These are phyloP conservation scores for Phortica okadai DNA, from an alignment of 2,888 invertebrate species.

Conservation along the genomic window DNA sequence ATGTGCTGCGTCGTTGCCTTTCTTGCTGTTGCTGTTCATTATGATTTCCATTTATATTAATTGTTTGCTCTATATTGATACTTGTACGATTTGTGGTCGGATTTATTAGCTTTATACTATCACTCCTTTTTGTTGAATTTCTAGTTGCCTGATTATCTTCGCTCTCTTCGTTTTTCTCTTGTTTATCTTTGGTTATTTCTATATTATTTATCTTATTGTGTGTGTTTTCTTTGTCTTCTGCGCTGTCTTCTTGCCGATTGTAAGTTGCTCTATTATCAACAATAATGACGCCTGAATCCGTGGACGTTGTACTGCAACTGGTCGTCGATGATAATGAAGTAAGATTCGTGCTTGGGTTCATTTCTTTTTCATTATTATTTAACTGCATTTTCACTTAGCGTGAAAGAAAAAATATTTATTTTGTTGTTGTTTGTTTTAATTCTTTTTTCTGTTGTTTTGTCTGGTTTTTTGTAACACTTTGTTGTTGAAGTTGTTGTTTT, in stretches of 20 bases:
- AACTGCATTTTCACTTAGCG: slow-evolving; percentile 57
- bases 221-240: slow-evolving; percentile 47
- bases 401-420: background rate
- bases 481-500: background rate
- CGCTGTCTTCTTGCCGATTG: slow-evolving; percentile 38
- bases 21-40: slow-evolving; percentile 32
- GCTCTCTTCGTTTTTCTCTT: slow-evolving; percentile 1
- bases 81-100: slow-evolving; percentile 20
- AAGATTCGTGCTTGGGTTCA: slow-evolving; percentile 46
- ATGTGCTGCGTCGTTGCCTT: background rate
- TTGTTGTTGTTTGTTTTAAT: background rate
- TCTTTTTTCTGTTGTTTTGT: background rate
- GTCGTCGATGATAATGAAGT: slow-evolving; percentile 41
- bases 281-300: slow-evolving; percentile 73
- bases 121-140: slow-evolving; percentile 38
- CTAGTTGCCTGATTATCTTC: slow-evolving; percentile 35
- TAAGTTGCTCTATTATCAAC: slow-evolving; percentile 63
- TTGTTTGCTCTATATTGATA: slow-evolving; percentile 61
- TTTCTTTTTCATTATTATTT: slow-evolving; percentile 59
- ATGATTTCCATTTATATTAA: slow-evolving; percentile 47
- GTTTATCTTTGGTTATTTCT: slow-evolving; percentile 35
- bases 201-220: slow-evolving; percentile 7
- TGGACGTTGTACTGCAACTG: slow-evolving; percentile 68
- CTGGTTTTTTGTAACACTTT: background rate
- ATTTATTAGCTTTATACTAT: slow-evolving; percentile 14